These are phyloP conservation scores for Ifrita kowaldi DNA, from an alignment of 2,113 vertebrate genomes.

Conservation along the genomic window DNA sequence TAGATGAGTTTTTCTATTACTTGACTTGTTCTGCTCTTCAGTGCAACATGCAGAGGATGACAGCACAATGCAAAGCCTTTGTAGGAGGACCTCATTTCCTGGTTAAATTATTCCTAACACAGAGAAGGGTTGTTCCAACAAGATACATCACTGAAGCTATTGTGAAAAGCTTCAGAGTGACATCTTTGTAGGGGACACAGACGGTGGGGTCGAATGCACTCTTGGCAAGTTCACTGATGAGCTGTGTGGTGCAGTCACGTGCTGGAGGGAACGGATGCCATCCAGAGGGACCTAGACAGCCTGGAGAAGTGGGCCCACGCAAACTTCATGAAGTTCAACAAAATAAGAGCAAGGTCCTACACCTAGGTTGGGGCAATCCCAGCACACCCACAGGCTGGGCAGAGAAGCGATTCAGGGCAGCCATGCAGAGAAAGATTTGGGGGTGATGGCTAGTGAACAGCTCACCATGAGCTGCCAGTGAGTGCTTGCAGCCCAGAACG, in stretches of 20 bases:
- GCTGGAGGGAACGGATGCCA: not conserved
- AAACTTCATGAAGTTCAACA: not conserved
- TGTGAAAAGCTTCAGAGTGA: not conserved
- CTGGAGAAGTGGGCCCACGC: not conserved
- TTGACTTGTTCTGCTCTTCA: not conserved
- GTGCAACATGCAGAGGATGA: not conserved
- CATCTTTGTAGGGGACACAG: not conserved
- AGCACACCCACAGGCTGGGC: not conserved
- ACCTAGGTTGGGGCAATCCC: not conserved
- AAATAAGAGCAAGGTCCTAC: not conserved
- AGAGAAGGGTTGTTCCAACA: not conserved
- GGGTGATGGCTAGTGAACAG: not conserved
- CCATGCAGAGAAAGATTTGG: too few species aligned
- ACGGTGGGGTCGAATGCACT: accelerated
- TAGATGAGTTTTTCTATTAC: not conserved
- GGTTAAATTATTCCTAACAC: not conserved
- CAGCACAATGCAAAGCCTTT: not conserved
- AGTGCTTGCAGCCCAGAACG: not conserved
- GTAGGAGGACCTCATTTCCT: not conserved
- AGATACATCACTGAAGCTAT: not conserved
- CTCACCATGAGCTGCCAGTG: not conserved
- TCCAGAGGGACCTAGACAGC: not conserved
- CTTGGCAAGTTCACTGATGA: not conserved
- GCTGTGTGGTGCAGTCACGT: not conserved
- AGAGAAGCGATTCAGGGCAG: not conserved